Evolutionary conservation across 2,797 vertebrate species (phyloP).

Genomic region (Setipinna tenuifilis): DNA sequence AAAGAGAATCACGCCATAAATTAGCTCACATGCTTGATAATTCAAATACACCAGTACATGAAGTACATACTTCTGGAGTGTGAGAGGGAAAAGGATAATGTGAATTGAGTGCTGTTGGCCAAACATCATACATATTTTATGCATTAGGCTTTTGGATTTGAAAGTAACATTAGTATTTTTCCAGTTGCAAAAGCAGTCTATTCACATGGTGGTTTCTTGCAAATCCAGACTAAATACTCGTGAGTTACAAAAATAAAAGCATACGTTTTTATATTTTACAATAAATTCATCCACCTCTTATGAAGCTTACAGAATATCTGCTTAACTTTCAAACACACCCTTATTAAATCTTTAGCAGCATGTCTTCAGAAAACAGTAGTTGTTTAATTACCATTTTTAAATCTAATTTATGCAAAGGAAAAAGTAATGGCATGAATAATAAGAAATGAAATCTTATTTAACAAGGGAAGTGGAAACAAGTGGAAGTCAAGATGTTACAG

Average conservation of each 20-base stretch:
- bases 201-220: not conserved
- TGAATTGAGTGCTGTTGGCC: not conserved
- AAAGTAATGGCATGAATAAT: no score
- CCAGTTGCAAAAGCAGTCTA: not conserved
- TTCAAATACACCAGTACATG: not conserved
- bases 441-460: not conserved
- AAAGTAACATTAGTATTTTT: not conserved
- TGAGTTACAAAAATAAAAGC: not conserved
- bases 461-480: not conserved
- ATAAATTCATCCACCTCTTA: not conserved
- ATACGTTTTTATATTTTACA: not conserved
- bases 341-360: not conserved
- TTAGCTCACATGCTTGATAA: not conserved
- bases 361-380: not conserved
- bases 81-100: not conserved
- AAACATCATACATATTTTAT: not conserved
- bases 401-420: no score
- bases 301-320: not conserved
- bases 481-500: slow-evolving; percentile 1
- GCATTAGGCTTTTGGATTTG: not conserved
- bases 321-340: not conserved
- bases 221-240: not conserved
- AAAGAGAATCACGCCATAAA: not conserved
- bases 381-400: not conserved
- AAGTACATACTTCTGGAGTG: not conserved